These are phyloP conservation scores for Thymallus thymallus DNA, from an alignment of 2,113 vertebrate species.

Conservation along the genomic window DNA sequence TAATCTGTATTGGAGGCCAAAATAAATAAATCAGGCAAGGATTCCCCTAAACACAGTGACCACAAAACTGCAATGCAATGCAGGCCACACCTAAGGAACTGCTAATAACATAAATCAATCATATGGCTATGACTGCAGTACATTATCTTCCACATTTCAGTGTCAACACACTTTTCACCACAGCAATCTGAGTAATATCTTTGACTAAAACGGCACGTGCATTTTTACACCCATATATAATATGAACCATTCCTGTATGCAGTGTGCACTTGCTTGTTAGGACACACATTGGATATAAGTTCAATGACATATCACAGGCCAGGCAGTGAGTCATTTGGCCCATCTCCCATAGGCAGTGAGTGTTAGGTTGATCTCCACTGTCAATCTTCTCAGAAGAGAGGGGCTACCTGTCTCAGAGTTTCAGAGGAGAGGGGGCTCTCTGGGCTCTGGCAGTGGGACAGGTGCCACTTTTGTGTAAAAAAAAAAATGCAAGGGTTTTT, in stretches of 20 bases:
- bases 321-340: not conserved
- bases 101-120: not conserved
- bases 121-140: not conserved
- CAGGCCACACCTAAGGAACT: not conserved
- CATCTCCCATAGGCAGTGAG: conserved; percentile 1
- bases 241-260: too few relatives aligned
- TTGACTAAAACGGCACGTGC: too few relatives aligned
- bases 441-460: conserved; percentile 71
- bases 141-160: too few relatives aligned
- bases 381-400: conserved; percentile 11
- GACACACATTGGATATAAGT: not conserved
- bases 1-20: conserved; percentile 6
- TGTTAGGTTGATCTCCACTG: conserved; percentile 37
- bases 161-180: not conserved
- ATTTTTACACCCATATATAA: too few relatives aligned
- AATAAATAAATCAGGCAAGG: conserved; percentile 12
- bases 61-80: not conserved
- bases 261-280: too few relatives aligned
- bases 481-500: conserved; percentile 83
- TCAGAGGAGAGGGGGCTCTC: conserved; percentile 78
- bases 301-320: too few relatives aligned
- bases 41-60: not conserved
- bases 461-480: conserved; percentile 88
- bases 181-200: not conserved
- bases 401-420: conserved; percentile 87